Evolutionary conservation across 2,113 vertebrate species (phyloP).

Genomic region (Natator depressus): DNA sequence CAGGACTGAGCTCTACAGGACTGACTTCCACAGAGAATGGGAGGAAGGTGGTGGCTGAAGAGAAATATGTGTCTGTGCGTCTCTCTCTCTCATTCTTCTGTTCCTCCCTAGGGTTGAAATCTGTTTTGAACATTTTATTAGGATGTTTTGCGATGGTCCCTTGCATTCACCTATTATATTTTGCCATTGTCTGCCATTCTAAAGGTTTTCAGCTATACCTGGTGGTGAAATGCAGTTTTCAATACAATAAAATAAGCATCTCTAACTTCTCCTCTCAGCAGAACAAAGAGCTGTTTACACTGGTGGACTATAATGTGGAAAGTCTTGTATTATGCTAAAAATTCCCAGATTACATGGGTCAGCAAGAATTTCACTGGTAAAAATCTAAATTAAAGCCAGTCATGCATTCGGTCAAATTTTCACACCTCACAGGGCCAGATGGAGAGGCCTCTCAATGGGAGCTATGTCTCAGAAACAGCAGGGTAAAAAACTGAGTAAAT

Average conservation of each 20-base stretch:
- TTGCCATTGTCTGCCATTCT: neutral
- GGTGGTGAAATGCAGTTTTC: neutral
- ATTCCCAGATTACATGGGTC: constrained; percentile 46
- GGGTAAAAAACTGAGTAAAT: neutral
- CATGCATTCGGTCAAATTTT: neutral
- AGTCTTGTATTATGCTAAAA: constrained; percentile 58
- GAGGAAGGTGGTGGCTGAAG: neutral
- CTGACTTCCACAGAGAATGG: neutral
- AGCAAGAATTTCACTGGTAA: constrained; percentile 54
- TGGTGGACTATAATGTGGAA: constrained; percentile 38
- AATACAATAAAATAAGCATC: constrained; percentile 30
- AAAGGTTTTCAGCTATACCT: neutral
- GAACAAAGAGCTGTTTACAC: constrained; percentile 46
- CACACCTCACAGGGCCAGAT: constrained; percentile 37
- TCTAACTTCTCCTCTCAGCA: constrained; percentile 26
- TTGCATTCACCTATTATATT: neutral
- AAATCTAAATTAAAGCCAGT: constrained; percentile 63
- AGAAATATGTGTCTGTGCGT: neutral
- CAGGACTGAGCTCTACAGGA: neutral
- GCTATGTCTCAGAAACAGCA: constrained; percentile 57
- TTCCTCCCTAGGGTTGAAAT: neutral
- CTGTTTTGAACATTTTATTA: neutral
- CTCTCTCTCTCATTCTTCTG: neutral
- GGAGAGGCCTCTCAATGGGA: constrained; percentile 40
- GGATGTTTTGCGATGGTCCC: neutral